A percentile compares a stretch with the other conserved stretches of the same genome.
These are phyloP conservation scores for Trilocha varians DNA, from an alignment of 2,888 invertebrate genomes.

Conservation along the genomic window DNA sequence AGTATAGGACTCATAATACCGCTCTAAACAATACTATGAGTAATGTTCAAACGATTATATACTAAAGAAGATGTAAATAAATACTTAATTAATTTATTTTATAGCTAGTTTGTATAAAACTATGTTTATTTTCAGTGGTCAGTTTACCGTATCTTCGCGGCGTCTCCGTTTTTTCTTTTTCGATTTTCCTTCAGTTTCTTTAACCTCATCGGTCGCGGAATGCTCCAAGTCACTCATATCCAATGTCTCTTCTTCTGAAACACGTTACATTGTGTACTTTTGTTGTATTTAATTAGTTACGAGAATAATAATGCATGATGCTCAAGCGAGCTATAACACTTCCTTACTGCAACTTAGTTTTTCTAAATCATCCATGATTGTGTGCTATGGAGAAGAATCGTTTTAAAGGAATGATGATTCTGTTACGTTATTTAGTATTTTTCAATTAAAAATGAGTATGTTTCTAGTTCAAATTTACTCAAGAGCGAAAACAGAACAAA, in stretches of 20 bases:
- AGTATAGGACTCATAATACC: no score
- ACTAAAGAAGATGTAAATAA: no score
- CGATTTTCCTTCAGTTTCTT: conserved; percentile 49
- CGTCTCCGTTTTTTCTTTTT: conserved; percentile 56
- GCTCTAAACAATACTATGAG: no score
- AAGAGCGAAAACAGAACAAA: no score
- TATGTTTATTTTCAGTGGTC: background rate
- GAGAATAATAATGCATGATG: background rate
- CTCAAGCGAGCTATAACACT: conserved; percentile 8
- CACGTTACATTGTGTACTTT: conserved; percentile 1
- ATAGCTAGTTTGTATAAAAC: no score
- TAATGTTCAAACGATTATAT: no score
- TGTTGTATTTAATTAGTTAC: background rate
- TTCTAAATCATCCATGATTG: conserved; percentile 48
- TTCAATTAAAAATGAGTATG: no score
- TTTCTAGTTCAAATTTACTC: no score
- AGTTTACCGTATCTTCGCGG: conserved; percentile 59
- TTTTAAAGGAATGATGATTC: no score
- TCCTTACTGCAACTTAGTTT: conserved; percentile 64
- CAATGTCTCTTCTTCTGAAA: conserved; percentile 52
- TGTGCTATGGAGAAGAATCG: no score
- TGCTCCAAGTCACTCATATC: conserved; percentile 62
- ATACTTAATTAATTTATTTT: no score
- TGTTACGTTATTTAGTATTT: no score
- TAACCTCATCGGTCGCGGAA: conserved; percentile 54